Conservation (phyloP, 1,140 invertebrate genomes). For the Latrodectus geometricus region DNA sequence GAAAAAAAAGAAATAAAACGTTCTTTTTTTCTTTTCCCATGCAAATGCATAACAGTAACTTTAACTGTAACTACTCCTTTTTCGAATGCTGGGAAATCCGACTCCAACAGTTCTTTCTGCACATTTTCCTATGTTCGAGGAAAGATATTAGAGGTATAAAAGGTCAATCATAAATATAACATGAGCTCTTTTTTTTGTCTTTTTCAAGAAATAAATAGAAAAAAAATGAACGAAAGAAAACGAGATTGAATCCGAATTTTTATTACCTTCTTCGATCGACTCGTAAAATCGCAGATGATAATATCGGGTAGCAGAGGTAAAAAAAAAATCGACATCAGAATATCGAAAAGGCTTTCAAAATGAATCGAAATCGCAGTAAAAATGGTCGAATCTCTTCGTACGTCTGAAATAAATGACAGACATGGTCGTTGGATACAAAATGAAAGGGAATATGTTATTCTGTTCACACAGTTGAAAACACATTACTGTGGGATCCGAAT, state of each 20-base stretch:
- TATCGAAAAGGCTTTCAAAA: slow-evolving; percentile 40
- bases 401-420: slow-evolving; percentile 8
- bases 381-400: slow-evolving; percentile 5
- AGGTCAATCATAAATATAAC: slow-evolving; percentile 49
- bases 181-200: slow-evolving; percentile 2
- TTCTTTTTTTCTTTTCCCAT: slow-evolving; percentile 9
- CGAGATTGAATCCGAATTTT: slow-evolving; percentile 28
- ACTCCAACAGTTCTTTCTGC: slow-evolving; percentile 15
- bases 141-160: slow-evolving; percentile 24
- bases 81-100: slow-evolving; percentile 2
- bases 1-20: neutral
- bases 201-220: neutral
- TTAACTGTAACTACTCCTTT: neutral
- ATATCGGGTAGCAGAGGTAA: slow-evolving; percentile 7
- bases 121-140: slow-evolving; percentile 12
- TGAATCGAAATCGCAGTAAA: slow-evolving; percentile 45
- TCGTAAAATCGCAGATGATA: slow-evolving; percentile 41
- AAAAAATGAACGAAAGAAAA: neutral
- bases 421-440: slow-evolving; percentile 12
- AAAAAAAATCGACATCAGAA: slow-evolving; percentile 20
- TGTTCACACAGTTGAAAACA: slow-evolving; percentile 27
- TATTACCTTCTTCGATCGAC: slow-evolving; percentile 34
- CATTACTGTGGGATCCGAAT: slow-evolving; percentile 19
- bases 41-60: slow-evolving; percentile 26
- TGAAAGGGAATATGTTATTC: slow-evolving; percentile 32